phyloP scores from a whole-genome alignment of 2,888 invertebrate species.

The Folsomia manolachei region DNA sequence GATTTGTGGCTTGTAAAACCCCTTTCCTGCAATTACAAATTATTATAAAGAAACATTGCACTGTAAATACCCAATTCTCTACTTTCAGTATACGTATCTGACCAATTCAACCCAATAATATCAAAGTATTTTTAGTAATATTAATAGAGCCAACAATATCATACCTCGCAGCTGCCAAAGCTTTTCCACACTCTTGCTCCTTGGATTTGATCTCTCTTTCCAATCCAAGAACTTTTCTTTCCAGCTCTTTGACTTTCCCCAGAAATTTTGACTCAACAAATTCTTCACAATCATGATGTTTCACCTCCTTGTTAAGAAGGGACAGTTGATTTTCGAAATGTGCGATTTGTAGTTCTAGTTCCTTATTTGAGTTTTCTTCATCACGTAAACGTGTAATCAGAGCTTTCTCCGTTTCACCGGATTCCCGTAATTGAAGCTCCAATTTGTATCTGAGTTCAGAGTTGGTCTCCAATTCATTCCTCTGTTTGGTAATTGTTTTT shows the following conservation, averaged over 20 bases:
- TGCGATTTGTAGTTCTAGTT: background rate
- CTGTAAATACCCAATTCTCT: too few species aligned
- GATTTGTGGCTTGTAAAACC: conserved; percentile 9
- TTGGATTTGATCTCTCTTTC: conserved; percentile 23
- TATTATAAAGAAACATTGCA: background rate
- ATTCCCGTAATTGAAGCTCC: conserved; percentile 33
- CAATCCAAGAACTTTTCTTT: conserved; percentile 21
- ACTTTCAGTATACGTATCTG: too few species aligned
- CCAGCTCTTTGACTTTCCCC: conserved; percentile 24
- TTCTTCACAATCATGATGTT: conserved; percentile 42
- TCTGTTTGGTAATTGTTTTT: conserved; percentile 33
- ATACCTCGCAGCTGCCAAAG: conserved; percentile 35
- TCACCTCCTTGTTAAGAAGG: conserved; percentile 31
- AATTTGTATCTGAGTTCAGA: conserved; percentile 13
- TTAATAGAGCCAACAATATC: background rate
- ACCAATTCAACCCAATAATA: background rate
- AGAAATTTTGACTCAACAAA: conserved; percentile 38
- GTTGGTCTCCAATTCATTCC: conserved; percentile 33
- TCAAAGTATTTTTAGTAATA: too few species aligned
- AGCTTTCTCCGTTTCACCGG: conserved; percentile 25
- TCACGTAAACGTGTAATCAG: background rate
- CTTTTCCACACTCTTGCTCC: conserved; percentile 32
- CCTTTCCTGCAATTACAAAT: conserved; percentile 20
- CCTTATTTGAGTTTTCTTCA: background rate
- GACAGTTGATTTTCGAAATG: conserved; percentile 28